Percentiles rank a stretch among this genome's conserved stretches.
phyloP scores from a whole-genome alignment of 2,888 invertebrate genomes.

The Melieria crassipennis region DNA sequence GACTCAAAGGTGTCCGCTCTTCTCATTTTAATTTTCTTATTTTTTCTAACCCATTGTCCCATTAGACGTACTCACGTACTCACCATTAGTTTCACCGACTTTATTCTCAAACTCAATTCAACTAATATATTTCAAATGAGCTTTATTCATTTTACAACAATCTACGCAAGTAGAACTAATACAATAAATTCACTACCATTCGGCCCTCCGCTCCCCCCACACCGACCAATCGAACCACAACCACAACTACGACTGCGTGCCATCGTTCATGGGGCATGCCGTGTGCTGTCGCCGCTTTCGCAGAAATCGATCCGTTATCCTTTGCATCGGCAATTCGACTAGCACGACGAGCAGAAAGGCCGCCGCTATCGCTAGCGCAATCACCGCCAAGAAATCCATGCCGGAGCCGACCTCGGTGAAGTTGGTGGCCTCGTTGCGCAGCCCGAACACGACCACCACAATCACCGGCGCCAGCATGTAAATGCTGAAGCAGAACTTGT shows the following conservation, averaged over 20 bases:
- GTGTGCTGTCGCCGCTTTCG: background rate
- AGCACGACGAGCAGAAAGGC: conserved; percentile 48
- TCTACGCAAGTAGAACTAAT: background rate
- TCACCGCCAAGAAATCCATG: conserved; percentile 49
- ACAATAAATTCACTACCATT: background rate
- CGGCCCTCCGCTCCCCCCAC: background rate
- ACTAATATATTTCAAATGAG: too few relatives aligned
- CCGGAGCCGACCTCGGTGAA: conserved; percentile 53
- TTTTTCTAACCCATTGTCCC: too few relatives aligned
- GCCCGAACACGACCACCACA: conserved; percentile 49
- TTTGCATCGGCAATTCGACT: conserved; percentile 53
- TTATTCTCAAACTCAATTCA: too few relatives aligned
- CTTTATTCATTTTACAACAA: too few relatives aligned
- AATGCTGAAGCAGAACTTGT: conserved; percentile 56
- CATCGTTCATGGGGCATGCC: too few relatives aligned
- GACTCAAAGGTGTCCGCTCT: too few relatives aligned
- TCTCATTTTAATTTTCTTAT: too few relatives aligned
- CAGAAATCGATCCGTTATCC: conserved; percentile 46
- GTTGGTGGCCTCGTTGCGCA: conserved; percentile 50
- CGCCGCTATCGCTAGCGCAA: conserved; percentile 45
- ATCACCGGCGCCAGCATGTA: conserved; percentile 57
- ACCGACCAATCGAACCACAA: background rate
- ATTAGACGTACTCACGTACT: too few relatives aligned
- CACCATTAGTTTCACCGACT: too few relatives aligned
- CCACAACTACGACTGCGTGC: background rate